These are phyloP conservation scores for Noctua janthe DNA, from an alignment of 2,888 invertebrate species.

Conservation along the genomic window DNA sequence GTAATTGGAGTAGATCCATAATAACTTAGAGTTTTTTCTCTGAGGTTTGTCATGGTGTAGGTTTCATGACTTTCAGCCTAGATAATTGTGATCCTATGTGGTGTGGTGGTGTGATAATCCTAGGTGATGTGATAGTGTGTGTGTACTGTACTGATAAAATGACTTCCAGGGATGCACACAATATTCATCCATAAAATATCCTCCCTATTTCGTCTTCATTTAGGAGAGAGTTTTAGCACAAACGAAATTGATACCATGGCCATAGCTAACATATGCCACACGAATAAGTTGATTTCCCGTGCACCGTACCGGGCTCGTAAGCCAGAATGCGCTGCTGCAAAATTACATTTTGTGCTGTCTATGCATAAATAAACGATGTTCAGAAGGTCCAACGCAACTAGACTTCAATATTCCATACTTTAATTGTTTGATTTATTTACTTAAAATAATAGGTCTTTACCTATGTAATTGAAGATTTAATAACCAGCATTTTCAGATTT, in stretches of 20 bases:
- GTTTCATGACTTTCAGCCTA: too few species aligned
- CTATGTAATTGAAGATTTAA: too few species aligned
- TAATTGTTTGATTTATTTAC: neutral
- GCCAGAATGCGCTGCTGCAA: slow-evolving; percentile 63
- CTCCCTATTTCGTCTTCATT: slow-evolving; percentile 19
- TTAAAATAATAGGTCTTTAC: neutral
- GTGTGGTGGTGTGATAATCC: too few species aligned
- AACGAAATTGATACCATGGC: slow-evolving; percentile 26
- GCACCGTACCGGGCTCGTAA: slow-evolving; percentile 71
- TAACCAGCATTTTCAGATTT: too few species aligned
- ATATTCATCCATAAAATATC: slow-evolving; percentile 7
- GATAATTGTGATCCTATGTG: too few species aligned
- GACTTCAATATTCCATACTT: neutral
- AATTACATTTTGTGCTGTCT: slow-evolving; percentile 54
- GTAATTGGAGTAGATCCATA: too few species aligned
- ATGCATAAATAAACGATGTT: slow-evolving; percentile 1
- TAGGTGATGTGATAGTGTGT: too few species aligned
- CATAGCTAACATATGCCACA: slow-evolving; percentile 39
- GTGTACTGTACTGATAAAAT: too few species aligned
- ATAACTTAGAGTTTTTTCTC: too few species aligned
- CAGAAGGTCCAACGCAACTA: slow-evolving; percentile 28
- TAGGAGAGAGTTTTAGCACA: slow-evolving; percentile 35
- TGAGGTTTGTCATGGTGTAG: too few species aligned
- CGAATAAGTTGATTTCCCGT: slow-evolving; percentile 72
- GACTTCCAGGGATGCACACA: neutral